phyloP scores from a whole-genome alignment of 2,888 invertebrate species.

The Anodontia alba region DNA sequence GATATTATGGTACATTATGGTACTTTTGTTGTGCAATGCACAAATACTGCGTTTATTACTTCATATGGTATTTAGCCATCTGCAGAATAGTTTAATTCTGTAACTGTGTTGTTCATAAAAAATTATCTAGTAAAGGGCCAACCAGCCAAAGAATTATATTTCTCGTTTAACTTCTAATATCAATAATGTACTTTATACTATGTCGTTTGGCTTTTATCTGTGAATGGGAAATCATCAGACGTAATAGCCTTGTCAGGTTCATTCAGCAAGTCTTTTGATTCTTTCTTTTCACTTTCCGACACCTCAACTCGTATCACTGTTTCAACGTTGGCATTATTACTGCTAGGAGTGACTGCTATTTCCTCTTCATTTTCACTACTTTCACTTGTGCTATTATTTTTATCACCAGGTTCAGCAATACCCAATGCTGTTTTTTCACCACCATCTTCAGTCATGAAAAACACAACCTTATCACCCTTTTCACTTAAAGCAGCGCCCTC shows the following conservation, averaged over 20 bases:
- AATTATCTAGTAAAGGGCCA: too few relatives aligned
- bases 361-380: not conserved
- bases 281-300: slow-evolving; percentile 38
- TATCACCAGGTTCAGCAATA: not conserved
- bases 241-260: slow-evolving; percentile 30
- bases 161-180: too few relatives aligned
- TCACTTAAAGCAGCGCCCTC: not conserved
- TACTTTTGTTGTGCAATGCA: too few relatives aligned
- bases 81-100: too few relatives aligned
- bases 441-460: slow-evolving; percentile 18
- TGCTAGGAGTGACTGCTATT: not conserved
- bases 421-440: not conserved
- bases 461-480: slow-evolving; percentile 5
- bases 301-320: slow-evolving; percentile 47
- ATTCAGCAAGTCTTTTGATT: not conserved
- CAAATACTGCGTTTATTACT: too few relatives aligned
- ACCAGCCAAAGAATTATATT: too few relatives aligned
- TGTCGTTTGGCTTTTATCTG: too few relatives aligned
- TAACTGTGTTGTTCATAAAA: too few relatives aligned
- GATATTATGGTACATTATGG: too few relatives aligned
- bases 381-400: not conserved
- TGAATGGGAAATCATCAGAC: slow-evolving; percentile 44
- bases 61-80: too few relatives aligned
- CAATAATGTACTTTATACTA: too few relatives aligned
- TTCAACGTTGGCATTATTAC: slow-evolving; percentile 8